Base-by-base conservation (phyloP, 2,888 invertebrate species). In the Amphipyra tragopoginis region DNA sequence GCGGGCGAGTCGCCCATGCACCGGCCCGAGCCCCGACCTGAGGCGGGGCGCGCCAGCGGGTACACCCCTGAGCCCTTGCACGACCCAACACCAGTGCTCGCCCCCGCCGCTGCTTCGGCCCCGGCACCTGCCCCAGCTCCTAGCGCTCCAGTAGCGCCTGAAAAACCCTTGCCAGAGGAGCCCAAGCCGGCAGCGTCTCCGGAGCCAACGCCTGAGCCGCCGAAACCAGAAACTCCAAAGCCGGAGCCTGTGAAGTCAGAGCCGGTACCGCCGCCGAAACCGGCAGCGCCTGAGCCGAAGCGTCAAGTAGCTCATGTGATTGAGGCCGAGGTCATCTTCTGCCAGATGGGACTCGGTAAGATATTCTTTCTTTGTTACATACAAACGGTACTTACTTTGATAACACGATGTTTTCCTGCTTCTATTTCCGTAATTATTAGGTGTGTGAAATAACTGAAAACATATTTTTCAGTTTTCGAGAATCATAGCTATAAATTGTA, bases 321-420 rank as follows among this genome's bases (percentile, higher is more conserved):
- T 68, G 96, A 96, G 81, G 96, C 97, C 44, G 96, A 96, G 83
- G 96, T 96, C 74, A 96, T 97, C 82, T 97, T 97, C 93, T 96
- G 96, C 87, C 96, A 96, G 88, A 96, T 97, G 95, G 97, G 97
- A 80, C 91, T 97, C 53, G 97, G 97, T 97, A 86, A 96, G 93
- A 59, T 33, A 11, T 44, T 45, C 14, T 51, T 65, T 50, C 15
- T 52, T 55, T 55, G 39, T 47, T 57, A 36, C 14, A 29, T 29
- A 29, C 5, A 5, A 29, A 7, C 1, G n/a, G 5, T 14, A 15
- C 14, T 0, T 42, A 42, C 10, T 13, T 39, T 39, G 13, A 13
- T 7, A 21, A 1, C 14, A n/a, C 38, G 2, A 38, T 29, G 5
- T 13, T 40, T 13, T 40, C 14, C 13, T 36, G 9, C 4, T 1